Evolutionary conservation across 1,140 invertebrate genomes (phyloP).

Genomic region (Monochamus saltuarius): DNA sequence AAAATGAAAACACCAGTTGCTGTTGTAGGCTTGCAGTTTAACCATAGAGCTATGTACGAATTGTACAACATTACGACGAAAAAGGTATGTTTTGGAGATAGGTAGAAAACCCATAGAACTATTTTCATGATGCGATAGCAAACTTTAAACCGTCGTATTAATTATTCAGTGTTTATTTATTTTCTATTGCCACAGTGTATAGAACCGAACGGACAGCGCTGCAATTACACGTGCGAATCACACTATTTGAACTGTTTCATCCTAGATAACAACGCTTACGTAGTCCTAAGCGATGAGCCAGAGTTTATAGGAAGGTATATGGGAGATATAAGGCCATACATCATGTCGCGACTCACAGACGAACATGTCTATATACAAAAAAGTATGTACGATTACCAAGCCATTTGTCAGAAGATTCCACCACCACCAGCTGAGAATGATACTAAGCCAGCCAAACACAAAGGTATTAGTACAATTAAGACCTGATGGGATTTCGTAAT

Average conservation of each 20-base stretch:
- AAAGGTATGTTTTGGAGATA: slow-evolving; percentile 19
- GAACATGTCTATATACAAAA: slow-evolving; percentile 76
- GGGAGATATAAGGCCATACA: slow-evolving; percentile 74
- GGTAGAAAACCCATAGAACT: no score
- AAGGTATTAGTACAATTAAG: background rate
- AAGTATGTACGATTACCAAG: slow-evolving; percentile 84
- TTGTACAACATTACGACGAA: slow-evolving; percentile 77
- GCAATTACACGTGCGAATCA: slow-evolving; percentile 58
- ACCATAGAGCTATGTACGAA: slow-evolving; percentile 61
- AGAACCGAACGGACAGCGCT: no score
- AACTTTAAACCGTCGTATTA: no score
- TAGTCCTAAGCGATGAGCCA: slow-evolving; percentile 72
- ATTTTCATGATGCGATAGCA: no score
- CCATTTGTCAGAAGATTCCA: slow-evolving; percentile 64
- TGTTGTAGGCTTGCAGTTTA: slow-evolving; percentile 88
- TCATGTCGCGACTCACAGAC: slow-evolving; percentile 76
- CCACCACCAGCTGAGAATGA: slow-evolving; percentile 17
- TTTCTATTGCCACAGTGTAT: no score
- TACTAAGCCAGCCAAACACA: background rate
- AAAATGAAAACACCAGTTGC: slow-evolving; percentile 75
- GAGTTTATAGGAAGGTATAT: slow-evolving; percentile 78
- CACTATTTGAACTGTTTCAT: slow-evolving; percentile 78
- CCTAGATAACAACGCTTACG: slow-evolving; percentile 86
- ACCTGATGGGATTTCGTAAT: background rate
- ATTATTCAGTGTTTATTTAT: no score